These are phyloP conservation scores for Andricus quercusramuli DNA, from an alignment of 2,888 invertebrate genomes.

Conservation along the genomic window DNA sequence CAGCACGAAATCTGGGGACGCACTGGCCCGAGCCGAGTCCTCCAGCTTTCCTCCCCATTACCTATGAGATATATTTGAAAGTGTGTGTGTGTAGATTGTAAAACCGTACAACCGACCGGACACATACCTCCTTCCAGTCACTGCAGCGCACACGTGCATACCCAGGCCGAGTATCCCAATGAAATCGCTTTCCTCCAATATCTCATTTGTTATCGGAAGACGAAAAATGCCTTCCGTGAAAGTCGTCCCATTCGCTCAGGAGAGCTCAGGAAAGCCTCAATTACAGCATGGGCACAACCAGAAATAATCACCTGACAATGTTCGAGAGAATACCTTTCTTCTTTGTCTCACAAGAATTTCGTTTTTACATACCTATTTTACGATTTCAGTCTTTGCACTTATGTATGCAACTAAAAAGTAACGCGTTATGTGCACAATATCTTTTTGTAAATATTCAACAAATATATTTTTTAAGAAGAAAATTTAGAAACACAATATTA, in stretches of 20 bases:
- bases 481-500: too few relatives aligned
- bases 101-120: slow-evolving; percentile 48
- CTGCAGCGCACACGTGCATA: slow-evolving; percentile 42
- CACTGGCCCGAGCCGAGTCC: slow-evolving; percentile 65
- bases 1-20: slow-evolving; percentile 69
- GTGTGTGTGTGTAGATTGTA: slow-evolving; percentile 52
- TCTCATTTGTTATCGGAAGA: slow-evolving; percentile 34
- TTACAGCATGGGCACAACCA: background rate
- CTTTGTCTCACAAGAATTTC: background rate
- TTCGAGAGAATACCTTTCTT: slow-evolving; percentile 9
- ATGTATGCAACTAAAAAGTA: too few relatives aligned
- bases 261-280: background rate
- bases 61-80: slow-evolving; percentile 67
- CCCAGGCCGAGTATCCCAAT: background rate
- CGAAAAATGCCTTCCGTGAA: slow-evolving; percentile 38
- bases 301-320: background rate
- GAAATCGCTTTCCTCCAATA: slow-evolving; percentile 37
- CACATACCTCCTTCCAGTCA: slow-evolving; percentile 51
- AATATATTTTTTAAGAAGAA: too few relatives aligned
- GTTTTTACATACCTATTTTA: background rate
- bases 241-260: slow-evolving; percentile 27
- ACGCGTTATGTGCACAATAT: too few relatives aligned
- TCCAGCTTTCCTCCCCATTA: slow-evolving; percentile 60
- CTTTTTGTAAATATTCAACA: too few relatives aligned
- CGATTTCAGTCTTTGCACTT: too few relatives aligned